Evolutionary conservation across 2,888 invertebrate genomes (phyloP).

Genomic region (Ichneumoninae sp.): DNA sequence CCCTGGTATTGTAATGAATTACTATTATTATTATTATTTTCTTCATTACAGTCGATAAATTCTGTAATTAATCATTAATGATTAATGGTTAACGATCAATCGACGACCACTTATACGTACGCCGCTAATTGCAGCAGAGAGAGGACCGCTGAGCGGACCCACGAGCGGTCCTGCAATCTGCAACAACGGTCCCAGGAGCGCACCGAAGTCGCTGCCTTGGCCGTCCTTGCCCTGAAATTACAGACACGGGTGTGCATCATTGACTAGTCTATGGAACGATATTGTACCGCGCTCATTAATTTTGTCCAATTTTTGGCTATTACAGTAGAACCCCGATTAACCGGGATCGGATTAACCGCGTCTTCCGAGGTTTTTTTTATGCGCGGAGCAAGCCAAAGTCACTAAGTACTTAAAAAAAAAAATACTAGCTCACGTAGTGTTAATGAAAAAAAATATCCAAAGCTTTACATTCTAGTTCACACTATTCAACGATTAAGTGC

Average conservation of each 20-base stretch:
- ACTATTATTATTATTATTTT: conserved; percentile 47
- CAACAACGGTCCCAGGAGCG: conserved; percentile 78
- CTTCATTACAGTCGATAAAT: neutral
- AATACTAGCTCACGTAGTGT: no score
- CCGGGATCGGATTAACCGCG: no score
- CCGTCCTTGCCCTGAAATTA: conserved; percentile 78
- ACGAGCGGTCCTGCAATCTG: conserved; percentile 78
- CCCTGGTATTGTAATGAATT: conserved; percentile 63
- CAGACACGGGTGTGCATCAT: neutral
- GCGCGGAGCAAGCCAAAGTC: no score
- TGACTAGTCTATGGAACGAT: neutral
- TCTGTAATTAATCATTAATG: neutral
- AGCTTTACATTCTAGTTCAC: no score
- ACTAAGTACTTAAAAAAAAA: no score
- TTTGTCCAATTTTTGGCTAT: neutral
- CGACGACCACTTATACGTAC: conserved; percentile 70
- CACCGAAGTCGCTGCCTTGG: conserved; percentile 77
- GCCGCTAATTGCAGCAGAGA: conserved; percentile 76
- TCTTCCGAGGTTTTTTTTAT: no score
- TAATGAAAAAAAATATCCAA: no score
- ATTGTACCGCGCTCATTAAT: no score
- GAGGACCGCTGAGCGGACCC: conserved; percentile 79
- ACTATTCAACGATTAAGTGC: no score
- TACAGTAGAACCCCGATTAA: no score
- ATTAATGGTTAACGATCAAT: neutral